Base-by-base conservation (phyloP, 2,888 invertebrate species). In the Alloplasta piceator region DNA sequence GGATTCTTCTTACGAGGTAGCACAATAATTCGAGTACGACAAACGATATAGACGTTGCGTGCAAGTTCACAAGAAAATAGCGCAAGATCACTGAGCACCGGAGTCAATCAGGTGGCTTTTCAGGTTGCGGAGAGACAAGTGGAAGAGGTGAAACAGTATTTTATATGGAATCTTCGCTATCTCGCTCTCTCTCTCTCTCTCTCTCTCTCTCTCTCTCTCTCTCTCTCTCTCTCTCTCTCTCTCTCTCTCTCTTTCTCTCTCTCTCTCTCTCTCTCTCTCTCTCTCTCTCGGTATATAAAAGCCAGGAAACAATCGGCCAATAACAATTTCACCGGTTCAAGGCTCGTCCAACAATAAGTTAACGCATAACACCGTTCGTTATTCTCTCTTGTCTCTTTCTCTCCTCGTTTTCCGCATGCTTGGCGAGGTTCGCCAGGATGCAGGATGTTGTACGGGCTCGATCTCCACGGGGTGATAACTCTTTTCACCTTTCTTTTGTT, bases 401-500 rank as follows among this genome's bases (percentile, higher is more conserved):
- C 10, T 64, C 50, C 55, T 72, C 58, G 38, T 39, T 43, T 48
- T 60, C 48, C 61, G 52, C 26, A 61, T 58, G 39, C 50, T 58
- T 52, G 43, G 60, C 55, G 48, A 41, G 12, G 41, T 63, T 70
- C 48, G 68, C 77, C 78, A 83, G 80, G 84, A 83, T 84, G 56
- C 85, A 85, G 85, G 85, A 85, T 85, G 85, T 80, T 60, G 74
- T 87, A 84, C 84, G 84, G 84, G 82, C 83, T 86, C 85, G 90
- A 90, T 89, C 90, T 87, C 26, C 88, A 86, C 89, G 79, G 84
- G 80, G 80, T 85, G 89, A 89, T 89, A 90, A 89, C 84, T 88
- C 89, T 89, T 91, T 92, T 91, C 91, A 90, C 90, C 91, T 91
- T 91, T 90, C 91, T 91, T 91, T 92, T 92, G 92, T 92, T 90